These are phyloP conservation scores for Orthosia gothica DNA, from an alignment of 2,888 invertebrate genomes.

Conservation along the genomic window DNA sequence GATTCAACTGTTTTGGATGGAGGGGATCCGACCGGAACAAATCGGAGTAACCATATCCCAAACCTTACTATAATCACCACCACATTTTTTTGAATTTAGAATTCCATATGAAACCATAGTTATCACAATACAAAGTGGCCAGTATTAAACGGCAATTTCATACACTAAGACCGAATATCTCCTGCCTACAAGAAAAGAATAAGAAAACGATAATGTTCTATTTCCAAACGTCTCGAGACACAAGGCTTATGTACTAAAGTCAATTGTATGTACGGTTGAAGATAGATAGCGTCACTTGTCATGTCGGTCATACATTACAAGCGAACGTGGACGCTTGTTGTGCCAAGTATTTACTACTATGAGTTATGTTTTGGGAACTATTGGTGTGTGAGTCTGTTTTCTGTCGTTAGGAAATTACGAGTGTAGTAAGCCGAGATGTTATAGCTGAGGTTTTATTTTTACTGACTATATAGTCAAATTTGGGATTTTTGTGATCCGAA, in stretches of 20 bases:
- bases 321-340: slow-evolving; percentile 37
- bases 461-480: not conserved
- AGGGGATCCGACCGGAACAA: no score
- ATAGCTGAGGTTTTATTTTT: not conserved
- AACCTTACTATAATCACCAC: no score
- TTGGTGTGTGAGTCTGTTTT: not conserved
- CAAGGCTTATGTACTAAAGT: slow-evolving; percentile 20
- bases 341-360: slow-evolving; percentile 55
- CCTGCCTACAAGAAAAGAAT: not conserved
- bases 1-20: no score
- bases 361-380: slow-evolving; percentile 35
- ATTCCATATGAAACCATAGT: no score
- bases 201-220: not conserved
- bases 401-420: not conserved
- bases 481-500: not conserved
- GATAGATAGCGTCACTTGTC: slow-evolving; percentile 43
- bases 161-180: no score
- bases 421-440: not conserved
- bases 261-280: slow-evolving; percentile 30
- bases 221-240: not conserved
- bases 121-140: no score
- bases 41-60: no score
- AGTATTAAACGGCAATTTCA: no score
- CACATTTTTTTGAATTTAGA: no score
- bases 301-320: slow-evolving; percentile 36